phyloP scores from a whole-genome alignment of 1,140 invertebrate genomes.

The Lepidurus apus region DNA sequence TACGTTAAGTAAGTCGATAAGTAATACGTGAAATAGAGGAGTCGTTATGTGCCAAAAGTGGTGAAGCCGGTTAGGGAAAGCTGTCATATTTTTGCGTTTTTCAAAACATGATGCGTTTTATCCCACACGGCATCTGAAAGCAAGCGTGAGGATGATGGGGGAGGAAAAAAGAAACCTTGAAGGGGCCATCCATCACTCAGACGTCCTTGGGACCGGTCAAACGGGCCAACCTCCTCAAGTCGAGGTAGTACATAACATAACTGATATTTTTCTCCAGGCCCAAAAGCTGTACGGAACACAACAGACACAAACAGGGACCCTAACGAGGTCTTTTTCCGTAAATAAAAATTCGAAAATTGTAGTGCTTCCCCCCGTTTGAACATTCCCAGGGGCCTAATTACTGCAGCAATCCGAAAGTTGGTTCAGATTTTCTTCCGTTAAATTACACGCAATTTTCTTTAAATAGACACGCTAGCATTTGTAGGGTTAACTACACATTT shows the following conservation, averaged over 20 bases:
- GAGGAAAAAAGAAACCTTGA: constrained; percentile 18
- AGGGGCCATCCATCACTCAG: constrained; percentile 5
- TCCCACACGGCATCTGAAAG: constrained; percentile 20
- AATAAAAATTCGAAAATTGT: no score
- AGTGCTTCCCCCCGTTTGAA: no score
- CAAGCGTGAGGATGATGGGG: constrained; percentile 12
- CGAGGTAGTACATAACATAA: constrained; percentile 9
- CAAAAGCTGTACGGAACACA: background rate
- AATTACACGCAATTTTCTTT: no score
- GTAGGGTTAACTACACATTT: no score
- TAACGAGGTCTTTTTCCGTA: no score
- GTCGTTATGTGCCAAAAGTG: background rate
- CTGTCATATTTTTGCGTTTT: constrained; percentile 16
- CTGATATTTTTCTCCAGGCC: background rate
- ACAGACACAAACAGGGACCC: background rate
- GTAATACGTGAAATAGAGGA: no score
- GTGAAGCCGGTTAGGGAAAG: background rate
- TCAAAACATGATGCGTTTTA: constrained; percentile 19
- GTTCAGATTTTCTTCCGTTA: no score
- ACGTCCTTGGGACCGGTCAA: constrained; percentile 17
- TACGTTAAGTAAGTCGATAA: no score
- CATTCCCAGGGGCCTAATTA: no score
- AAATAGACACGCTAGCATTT: no score
- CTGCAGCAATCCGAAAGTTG: no score
- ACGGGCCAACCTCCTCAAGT: background rate